A percentile compares a stretch with the other conserved stretches of the same genome.
Evolutionary conservation across 1,140 invertebrate species (phyloP).

Genomic region (Paracyclopina nana): DNA sequence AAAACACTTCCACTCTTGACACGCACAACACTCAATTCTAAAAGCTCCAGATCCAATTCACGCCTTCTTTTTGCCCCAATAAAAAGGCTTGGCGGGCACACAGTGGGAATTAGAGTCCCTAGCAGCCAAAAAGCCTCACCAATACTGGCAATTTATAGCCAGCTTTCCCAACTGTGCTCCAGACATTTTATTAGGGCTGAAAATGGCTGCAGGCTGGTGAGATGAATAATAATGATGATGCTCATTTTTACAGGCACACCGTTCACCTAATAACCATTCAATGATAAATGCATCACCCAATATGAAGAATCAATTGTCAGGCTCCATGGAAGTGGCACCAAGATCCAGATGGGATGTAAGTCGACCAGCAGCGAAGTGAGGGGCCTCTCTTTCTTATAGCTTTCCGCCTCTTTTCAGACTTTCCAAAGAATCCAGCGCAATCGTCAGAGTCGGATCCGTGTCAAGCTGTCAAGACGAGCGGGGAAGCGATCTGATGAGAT

Average conservation of each 20-base stretch:
- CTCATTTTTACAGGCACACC: neutral
- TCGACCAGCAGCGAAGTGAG: neutral
- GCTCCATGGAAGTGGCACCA: neutral
- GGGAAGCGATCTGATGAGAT: constrained; percentile 8
- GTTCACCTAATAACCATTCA: neutral
- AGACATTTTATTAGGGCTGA: too few species aligned
- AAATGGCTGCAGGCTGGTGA: too few species aligned
- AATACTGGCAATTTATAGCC: too few species aligned
- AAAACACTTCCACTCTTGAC: too few species aligned
- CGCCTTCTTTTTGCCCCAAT: too few species aligned
- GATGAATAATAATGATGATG: too few species aligned
- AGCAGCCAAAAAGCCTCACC: too few species aligned
- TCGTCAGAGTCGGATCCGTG: constrained; percentile 8
- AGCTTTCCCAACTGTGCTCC: too few species aligned
- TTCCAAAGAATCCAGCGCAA: constrained; percentile 10
- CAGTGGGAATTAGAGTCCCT: too few species aligned
- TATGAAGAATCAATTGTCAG: neutral
- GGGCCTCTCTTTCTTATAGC: neutral
- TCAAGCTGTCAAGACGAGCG: neutral
- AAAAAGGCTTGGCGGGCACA: too few species aligned
- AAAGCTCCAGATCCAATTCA: too few species aligned
- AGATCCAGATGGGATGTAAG: neutral
- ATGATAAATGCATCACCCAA: neutral
- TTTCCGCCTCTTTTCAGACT: neutral
- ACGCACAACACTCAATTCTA: too few species aligned